Conservation (phyloP, 2,113 vertebrate species). For the Lophochroa leadbeateri region DNA sequence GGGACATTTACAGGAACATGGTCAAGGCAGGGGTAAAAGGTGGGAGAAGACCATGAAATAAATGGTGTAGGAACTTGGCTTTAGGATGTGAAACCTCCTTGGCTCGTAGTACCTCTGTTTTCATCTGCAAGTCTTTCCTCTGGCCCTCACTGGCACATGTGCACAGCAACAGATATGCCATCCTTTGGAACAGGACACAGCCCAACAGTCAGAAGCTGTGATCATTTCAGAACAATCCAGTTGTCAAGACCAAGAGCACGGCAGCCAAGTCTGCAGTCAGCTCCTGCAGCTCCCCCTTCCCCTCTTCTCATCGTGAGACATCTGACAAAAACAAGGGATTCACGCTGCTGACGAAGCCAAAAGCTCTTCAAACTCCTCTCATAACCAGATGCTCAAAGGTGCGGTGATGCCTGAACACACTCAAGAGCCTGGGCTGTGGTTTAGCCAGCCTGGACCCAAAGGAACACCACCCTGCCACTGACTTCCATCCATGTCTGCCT, state of each 20-base stretch:
- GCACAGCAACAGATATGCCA: not conserved
- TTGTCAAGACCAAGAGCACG: not conserved
- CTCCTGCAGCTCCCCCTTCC: not conserved
- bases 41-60: not conserved
- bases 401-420: not conserved
- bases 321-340: not conserved
- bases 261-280: not conserved
- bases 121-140: not conserved
- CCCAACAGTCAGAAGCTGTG: not conserved
- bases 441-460: not conserved
- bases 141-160: not conserved
- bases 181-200: not conserved
- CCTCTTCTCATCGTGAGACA: not conserved
- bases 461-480: not conserved
- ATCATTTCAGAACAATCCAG: not conserved
- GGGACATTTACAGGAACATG: rapidly evolving
- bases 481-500: not conserved
- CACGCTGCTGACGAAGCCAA: not conserved
- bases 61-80: not conserved
- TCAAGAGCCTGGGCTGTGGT: not conserved
- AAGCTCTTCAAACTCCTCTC: not conserved
- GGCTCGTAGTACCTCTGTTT: not conserved
- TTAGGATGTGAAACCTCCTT: not conserved
- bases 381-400: not conserved
- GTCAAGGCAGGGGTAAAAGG: not conserved